phyloP scores from a whole-genome alignment of 2,113 vertebrate genomes.

The Corydoras sp. region DNA sequence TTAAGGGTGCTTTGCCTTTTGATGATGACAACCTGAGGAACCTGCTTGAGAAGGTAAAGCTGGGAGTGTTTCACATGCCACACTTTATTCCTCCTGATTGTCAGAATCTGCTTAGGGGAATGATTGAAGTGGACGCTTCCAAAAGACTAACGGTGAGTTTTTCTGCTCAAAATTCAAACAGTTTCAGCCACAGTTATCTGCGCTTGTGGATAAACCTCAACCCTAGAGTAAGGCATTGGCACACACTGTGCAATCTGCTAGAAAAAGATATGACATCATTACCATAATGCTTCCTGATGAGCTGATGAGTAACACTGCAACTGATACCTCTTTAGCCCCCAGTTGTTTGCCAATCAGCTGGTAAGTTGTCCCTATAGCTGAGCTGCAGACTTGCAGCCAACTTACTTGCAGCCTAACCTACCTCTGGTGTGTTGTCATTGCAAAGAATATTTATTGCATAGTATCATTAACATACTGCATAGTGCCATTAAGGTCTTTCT shows the following conservation, averaged over 20 bases:
- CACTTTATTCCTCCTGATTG: conserved; percentile 93
- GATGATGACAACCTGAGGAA: conserved; percentile 87
- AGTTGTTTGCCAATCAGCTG: conserved; percentile 11
- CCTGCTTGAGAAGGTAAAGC: conserved; percentile 78
- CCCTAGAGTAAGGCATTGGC: background rate
- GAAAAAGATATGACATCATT: conserved; percentile 1
- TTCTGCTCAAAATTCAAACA: background rate
- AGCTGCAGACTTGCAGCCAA: too few species aligned
- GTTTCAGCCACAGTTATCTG: too few species aligned
- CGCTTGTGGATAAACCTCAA: background rate
- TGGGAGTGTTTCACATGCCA: conserved; percentile 86
- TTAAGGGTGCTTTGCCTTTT: conserved; percentile 73
- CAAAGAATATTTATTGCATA: conserved; percentile 7
- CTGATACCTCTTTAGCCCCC: conserved; percentile 16
- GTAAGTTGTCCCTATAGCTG: background rate
- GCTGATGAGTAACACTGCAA: conserved; percentile 6
- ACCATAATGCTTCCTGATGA: conserved; percentile 24
- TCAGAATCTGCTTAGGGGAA: conserved; percentile 87
- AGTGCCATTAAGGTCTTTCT: conserved; percentile 10
- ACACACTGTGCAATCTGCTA: background rate
- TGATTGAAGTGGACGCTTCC: conserved; percentile 90
- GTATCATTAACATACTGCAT: background rate
- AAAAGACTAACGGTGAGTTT: conserved; percentile 85
- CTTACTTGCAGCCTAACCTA: background rate
- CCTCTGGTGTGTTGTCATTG: background rate